These are phyloP conservation scores for Cuniculus paca DNA, from an alignment of 2,797 vertebrate genomes.

Conservation along the genomic window DNA sequence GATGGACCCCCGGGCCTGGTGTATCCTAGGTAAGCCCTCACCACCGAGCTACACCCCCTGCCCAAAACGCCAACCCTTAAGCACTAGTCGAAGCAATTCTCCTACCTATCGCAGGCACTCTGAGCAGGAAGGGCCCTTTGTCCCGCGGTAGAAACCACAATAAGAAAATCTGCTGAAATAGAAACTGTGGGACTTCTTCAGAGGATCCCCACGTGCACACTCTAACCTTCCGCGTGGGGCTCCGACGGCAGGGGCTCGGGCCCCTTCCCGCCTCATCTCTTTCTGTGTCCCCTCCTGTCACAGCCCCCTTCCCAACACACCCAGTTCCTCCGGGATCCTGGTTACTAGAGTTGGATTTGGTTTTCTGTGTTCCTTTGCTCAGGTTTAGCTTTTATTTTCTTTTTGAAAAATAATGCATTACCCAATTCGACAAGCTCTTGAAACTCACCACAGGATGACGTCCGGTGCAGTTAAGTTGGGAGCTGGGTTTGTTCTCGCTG, in stretches of 20 bases:
- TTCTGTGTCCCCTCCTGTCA: background rate
- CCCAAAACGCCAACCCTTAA: background rate
- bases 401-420: background rate
- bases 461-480: background rate
- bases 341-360: background rate
- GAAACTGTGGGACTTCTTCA: background rate
- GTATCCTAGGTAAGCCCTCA: background rate
- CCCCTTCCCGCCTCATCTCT: background rate
- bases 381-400: background rate
- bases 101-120: background rate
- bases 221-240: fast-evolving
- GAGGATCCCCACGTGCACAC: background rate
- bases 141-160: background rate
- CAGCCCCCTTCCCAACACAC: background rate
- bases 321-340: background rate
- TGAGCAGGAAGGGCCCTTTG: background rate
- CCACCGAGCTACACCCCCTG: background rate
- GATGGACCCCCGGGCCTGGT: background rate
- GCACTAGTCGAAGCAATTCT: background rate
- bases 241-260: fast-evolving
- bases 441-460: background rate
- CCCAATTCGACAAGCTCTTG: background rate
- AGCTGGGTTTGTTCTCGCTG: background rate
- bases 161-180: background rate
- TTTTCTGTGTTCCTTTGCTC: background rate